phyloP scores from a whole-genome alignment of 35 echinoderm and acorn worm species.

The Eucidaris tribuloides region DNA sequence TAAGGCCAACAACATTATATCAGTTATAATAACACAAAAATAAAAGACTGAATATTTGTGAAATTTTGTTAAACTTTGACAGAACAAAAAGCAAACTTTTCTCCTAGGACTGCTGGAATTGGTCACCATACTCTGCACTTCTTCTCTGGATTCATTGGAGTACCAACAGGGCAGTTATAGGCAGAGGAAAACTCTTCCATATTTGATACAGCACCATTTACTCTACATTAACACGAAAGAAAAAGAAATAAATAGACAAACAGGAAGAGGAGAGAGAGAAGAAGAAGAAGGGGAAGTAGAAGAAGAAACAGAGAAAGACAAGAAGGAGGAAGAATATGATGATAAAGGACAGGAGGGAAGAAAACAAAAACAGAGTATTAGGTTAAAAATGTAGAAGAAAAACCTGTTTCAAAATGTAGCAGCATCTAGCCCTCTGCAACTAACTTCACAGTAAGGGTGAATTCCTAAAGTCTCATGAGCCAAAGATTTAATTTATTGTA shows the following conservation, averaged over 20 bases:
- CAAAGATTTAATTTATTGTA: too few species aligned
- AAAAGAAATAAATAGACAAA: slow-evolving; percentile 18
- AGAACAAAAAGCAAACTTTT: too few species aligned
- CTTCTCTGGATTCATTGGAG: slow-evolving; percentile 66
- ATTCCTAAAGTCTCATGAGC: too few species aligned
- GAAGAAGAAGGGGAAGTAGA: not conserved
- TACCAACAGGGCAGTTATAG: slow-evolving; percentile 58
- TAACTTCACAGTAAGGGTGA: not conserved
- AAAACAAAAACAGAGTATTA: not conserved
- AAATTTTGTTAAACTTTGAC: too few species aligned
- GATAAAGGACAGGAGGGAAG: not conserved
- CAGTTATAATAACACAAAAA: too few species aligned
- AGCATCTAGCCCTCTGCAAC: too few species aligned
- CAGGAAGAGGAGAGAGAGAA: not conserved
- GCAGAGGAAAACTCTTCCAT: slow-evolving; percentile 62
- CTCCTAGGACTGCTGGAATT: too few species aligned
- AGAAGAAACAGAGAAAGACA: not conserved
- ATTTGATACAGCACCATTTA: slow-evolving; percentile 74
- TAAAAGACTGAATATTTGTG: too few species aligned
- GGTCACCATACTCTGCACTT: slow-evolving; percentile 80
- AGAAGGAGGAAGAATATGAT: not conserved
- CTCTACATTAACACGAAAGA: slow-evolving; percentile 70
- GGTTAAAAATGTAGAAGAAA: not conserved
- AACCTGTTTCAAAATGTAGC: not conserved
- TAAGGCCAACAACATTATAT: too few species aligned